A percentile compares a stretch with the other conserved stretches of the same genome.
Conservation (phyloP, 2,113 vertebrate genomes). For the Gallinago jamesoni region DNA sequence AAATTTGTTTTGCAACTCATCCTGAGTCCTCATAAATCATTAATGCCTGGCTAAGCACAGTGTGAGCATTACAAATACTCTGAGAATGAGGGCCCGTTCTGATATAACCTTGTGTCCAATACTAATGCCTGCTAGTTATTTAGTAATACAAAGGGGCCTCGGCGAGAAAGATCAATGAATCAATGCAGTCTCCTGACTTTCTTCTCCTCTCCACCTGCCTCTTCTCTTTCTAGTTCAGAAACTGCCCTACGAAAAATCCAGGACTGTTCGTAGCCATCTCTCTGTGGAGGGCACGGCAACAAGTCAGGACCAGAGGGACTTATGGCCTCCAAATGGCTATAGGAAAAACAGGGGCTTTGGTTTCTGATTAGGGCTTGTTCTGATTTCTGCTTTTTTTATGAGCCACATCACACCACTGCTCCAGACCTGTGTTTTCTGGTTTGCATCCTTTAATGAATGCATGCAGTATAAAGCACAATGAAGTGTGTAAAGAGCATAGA, state of each 20-base stretch:
- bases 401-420: not conserved
- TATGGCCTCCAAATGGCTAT: fast-evolving
- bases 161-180: slow-evolving; percentile 52
- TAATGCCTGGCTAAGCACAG: slow-evolving; percentile 67
- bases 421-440: not conserved
- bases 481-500: not conserved
- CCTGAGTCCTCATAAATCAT: slow-evolving; percentile 68
- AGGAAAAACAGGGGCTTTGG: not conserved
- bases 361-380: not conserved
- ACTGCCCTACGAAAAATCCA: not conserved
- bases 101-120: slow-evolving; percentile 55
- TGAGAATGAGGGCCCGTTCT: slow-evolving; percentile 26
- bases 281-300: not conserved
- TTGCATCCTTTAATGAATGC: not conserved
- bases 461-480: not conserved
- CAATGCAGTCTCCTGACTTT: slow-evolving; percentile 35
- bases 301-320: not conserved
- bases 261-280: not conserved
- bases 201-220: slow-evolving; percentile 28
- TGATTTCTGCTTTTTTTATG: not conserved
- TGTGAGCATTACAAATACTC: slow-evolving; percentile 56
- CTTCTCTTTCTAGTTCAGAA: not conserved
- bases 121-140: slow-evolving; percentile 67
- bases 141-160: slow-evolving; percentile 65
- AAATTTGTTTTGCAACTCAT: slow-evolving; percentile 71